Conservation (phyloP, 2,113 vertebrate genomes). For the Callipepla californica region DNA sequence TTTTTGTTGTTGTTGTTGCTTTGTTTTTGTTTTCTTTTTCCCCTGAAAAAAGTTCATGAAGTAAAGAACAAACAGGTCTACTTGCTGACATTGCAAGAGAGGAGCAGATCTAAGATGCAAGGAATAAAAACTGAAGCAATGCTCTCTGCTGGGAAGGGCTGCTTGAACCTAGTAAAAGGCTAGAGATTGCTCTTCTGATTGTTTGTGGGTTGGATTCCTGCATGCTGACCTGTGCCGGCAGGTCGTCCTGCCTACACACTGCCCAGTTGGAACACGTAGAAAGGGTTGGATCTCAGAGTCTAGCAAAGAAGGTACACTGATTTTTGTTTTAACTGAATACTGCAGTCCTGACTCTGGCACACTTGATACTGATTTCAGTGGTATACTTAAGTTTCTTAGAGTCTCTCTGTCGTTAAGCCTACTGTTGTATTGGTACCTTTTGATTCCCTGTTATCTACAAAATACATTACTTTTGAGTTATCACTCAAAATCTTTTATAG, state of each 20-base stretch:
- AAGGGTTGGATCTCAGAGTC: background rate
- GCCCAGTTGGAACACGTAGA: background rate
- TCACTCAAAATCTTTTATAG: background rate
- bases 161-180: background rate
- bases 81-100: background rate
- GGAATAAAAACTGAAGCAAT: background rate
- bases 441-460: background rate
- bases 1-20: background rate
- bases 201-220: background rate
- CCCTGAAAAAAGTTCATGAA: background rate
- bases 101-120: background rate
- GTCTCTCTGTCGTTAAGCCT: background rate
- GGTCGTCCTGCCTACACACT: background rate
- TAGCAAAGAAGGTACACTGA: background rate
- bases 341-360: background rate
- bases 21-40: background rate
- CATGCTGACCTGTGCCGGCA: background rate
- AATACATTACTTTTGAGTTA: background rate
- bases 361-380: background rate
- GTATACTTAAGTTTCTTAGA: background rate
- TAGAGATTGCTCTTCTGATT: too few relatives aligned
- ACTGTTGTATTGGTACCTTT: background rate
- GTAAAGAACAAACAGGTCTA: background rate
- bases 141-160: background rate
- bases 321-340: background rate